phyloP scores from a whole-genome alignment of 2,888 invertebrate species.

The Cephus pulcher region DNA sequence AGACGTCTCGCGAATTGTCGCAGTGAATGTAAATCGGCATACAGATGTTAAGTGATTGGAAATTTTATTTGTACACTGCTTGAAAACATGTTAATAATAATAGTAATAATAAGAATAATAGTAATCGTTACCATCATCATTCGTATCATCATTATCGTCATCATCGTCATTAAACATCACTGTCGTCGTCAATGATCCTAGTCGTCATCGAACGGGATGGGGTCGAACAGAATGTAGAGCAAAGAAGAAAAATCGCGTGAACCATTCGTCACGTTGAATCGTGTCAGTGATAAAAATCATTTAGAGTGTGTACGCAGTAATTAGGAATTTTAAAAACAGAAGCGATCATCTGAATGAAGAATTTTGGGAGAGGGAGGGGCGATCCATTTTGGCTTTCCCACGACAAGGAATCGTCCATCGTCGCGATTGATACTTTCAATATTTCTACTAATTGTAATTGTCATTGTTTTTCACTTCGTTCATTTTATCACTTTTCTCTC shows the following conservation, averaged over 20 bases:
- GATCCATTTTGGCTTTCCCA: constrained; percentile 15
- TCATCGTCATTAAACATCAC: constrained; percentile 34
- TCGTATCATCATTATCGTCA: constrained; percentile 26
- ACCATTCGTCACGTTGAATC: not conserved
- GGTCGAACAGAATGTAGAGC: constrained; percentile 36
- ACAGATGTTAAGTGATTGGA: constrained; percentile 34
- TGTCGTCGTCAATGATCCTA: constrained; percentile 28
- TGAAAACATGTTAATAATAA: constrained; percentile 38
- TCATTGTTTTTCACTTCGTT: constrained; percentile 14
- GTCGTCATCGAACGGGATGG: constrained; percentile 33
- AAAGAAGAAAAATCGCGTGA: constrained; percentile 8
- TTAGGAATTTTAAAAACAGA: not conserved
- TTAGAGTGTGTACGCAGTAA: not conserved
- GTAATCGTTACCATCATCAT: constrained; percentile 34
- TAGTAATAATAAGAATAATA: constrained; percentile 31
- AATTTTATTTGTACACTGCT: constrained; percentile 40
- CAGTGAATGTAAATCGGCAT: constrained; percentile 21
- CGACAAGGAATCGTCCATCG: constrained; percentile 18
- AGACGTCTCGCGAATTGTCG: constrained; percentile 9
- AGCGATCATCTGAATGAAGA: not conserved
- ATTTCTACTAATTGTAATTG: constrained; percentile 26
- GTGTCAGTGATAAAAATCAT: not conserved
- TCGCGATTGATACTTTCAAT: constrained; percentile 30
- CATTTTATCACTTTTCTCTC: not conserved
- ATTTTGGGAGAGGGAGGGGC: not conserved